These are phyloP conservation scores for Helostoma temminkii DNA, from an alignment of 2,797 vertebrate species.

Conservation along the genomic window DNA sequence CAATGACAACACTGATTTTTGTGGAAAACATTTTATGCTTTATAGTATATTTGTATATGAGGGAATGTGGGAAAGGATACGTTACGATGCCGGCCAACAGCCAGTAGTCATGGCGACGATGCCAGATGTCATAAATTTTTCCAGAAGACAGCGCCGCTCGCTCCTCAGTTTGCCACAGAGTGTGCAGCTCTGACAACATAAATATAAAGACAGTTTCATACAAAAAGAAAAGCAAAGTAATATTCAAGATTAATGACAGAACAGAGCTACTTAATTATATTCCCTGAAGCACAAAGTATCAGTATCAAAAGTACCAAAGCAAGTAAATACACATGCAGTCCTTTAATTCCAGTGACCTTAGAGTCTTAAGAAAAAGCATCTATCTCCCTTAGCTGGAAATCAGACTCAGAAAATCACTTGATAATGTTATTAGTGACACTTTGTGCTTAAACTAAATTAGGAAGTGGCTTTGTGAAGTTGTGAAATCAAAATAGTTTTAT, in stretches of 20 bases:
- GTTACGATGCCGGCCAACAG: constrained; percentile 97
- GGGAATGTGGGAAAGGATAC: constrained; percentile 90
- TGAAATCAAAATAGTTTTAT: background rate
- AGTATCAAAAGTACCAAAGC: no score
- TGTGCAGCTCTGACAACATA: constrained; percentile 90
- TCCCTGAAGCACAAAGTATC: background rate
- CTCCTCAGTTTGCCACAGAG: constrained; percentile 98
- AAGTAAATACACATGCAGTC: background rate
- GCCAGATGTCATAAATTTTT: constrained; percentile 98
- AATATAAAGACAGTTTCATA: constrained; percentile 16
- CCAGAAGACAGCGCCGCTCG: constrained; percentile 93
- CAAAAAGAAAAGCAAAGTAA: constrained; percentile 10
- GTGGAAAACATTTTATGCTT: no score
- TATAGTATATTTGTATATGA: no score
- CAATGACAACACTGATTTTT: background rate
- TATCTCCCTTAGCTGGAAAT: background rate
- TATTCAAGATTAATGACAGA: constrained; percentile 19
- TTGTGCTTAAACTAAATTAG: background rate
- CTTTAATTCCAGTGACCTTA: no score
- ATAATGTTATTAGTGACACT: background rate
- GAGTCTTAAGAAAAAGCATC: background rate
- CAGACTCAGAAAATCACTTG: background rate
- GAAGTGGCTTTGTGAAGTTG: background rate
- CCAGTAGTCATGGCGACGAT: constrained; percentile 98
- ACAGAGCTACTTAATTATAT: background rate